Conservation (phyloP, 2,888 invertebrate species). For the Fragum sueziense region DNA sequence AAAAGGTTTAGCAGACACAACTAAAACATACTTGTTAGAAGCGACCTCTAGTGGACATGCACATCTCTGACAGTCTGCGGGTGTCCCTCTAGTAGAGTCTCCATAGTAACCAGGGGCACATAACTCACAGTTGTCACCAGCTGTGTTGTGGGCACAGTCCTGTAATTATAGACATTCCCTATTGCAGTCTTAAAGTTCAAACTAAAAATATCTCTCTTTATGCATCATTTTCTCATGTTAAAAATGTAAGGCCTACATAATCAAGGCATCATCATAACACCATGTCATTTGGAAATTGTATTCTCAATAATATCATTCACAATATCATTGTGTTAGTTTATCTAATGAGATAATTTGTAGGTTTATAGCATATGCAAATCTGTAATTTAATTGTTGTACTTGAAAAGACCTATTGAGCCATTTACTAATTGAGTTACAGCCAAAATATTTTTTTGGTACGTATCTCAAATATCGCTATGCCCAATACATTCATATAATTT, state of each 20-base stretch:
- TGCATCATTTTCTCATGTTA: not conserved
- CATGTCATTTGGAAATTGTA: too few species aligned
- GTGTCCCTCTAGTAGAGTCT: constrained; percentile 89
- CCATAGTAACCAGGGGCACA: constrained; percentile 95
- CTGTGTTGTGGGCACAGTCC: constrained; percentile 94
- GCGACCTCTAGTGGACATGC: constrained; percentile 89
- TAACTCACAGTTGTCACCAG: constrained; percentile 88
- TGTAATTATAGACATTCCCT: constrained; percentile 43
- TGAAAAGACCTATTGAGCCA: not conserved
- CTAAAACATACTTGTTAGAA: constrained; percentile 20
- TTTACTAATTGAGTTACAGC: too few species aligned
- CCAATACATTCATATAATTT: too few species aligned
- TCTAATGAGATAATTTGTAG: too few species aligned
- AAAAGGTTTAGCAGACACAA: too few species aligned
- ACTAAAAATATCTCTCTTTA: not conserved
- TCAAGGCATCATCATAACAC: too few species aligned
- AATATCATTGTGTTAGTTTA: too few species aligned
- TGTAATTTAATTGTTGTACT: not conserved
- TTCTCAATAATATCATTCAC: too few species aligned
- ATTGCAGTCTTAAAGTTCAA: not conserved
- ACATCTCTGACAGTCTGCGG: constrained; percentile 90
- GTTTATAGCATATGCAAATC: too few species aligned
- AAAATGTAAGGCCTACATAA: not conserved
- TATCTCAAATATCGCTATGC: too few species aligned
- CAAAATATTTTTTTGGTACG: too few species aligned